Evolutionary conservation across 2,797 vertebrate species (phyloP), one percentile per base, ranked within the genome.

Genomic region (Telmatherina bonti): DNA sequence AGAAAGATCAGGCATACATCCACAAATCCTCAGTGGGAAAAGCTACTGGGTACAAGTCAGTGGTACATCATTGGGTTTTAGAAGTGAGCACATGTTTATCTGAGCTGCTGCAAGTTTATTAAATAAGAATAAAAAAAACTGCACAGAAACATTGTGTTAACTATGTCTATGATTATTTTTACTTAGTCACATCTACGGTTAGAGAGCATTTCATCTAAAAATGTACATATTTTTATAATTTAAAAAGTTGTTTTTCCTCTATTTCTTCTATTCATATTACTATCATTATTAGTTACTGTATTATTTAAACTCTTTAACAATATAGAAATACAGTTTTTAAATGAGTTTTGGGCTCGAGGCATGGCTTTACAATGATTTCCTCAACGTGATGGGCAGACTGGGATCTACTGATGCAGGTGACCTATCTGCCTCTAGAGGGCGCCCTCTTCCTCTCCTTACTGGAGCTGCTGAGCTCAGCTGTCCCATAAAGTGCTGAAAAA

Each of bases 351-450:
- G 20, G 22, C 24, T 36, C 5, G 11, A 22, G 0, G 13, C 1
- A 2, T 2, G 10, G 31, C 38, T 26, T 31, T 3, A 45, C 5
- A 20, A 6, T 52, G 18, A 57, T 41, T 63, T 62, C 24, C 49
- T 72, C 69, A 8, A 54, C n/a, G 3, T 12, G 7, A n/a, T 36
- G 52, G 12, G 9, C 7, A 18, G 26, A 56, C 9, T 49, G 0
- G 13, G 33, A 65, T 55, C 12, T 10, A 15, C 24, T 31, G 4
- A 27, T 22, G 27, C n/a, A 11, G 20, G 52, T 16, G 29, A 13
- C 22, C 15, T 1, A 62, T 64, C 55, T 3, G 60, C 91, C 91
- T 90, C 91, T 78, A 90, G 90, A 71, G 80, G 90, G 84, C 87
- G 3, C n/a, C 76, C 70, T 71, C 38, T 47, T 15, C 64, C 78